Evolutionary conservation across 2,888 invertebrate genomes (phyloP).

Genomic region (Chrysolina haemoptera): DNA sequence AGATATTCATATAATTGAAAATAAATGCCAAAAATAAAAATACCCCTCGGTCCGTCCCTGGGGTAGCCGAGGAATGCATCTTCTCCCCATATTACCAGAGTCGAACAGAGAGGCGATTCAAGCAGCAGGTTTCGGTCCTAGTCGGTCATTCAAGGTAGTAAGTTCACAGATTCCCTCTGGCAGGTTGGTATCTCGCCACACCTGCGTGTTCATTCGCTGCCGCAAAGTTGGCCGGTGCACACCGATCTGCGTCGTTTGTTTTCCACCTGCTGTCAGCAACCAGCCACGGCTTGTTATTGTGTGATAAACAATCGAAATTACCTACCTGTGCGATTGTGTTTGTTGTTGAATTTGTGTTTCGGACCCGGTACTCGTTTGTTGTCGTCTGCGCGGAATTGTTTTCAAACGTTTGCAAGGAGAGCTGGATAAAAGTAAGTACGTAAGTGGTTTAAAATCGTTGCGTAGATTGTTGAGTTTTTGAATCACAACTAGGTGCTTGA

Average conservation of each 20-base stretch:
- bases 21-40: not conserved
- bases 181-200: conserved; percentile 50
- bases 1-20: not conserved
- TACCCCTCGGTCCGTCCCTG: conserved; percentile 32
- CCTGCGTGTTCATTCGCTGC: conserved; percentile 41
- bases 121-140: conserved; percentile 56
- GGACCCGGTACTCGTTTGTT: not conserved
- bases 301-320: conserved; percentile 12
- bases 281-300: conserved; percentile 22
- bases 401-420: not conserved
- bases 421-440: not conserved
- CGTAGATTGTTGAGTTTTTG: not conserved
- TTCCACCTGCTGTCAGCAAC: conserved; percentile 38
- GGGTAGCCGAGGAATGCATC: conserved; percentile 39
- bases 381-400: not conserved
- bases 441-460: not conserved
- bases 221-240: conserved; percentile 27
- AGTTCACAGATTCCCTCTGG: conserved; percentile 59
- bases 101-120: conserved; percentile 24
- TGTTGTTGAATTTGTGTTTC: not conserved
- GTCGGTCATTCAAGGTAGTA: conserved; percentile 63
- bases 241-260: conserved; percentile 19
- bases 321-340: not conserved
- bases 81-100: conserved; percentile 42
- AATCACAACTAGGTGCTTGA: not conserved